Percentiles rank a stretch among this genome's conserved stretches.
phyloP scores from a whole-genome alignment of 2,888 invertebrate genomes.

The Oscheius onirici region DNA sequence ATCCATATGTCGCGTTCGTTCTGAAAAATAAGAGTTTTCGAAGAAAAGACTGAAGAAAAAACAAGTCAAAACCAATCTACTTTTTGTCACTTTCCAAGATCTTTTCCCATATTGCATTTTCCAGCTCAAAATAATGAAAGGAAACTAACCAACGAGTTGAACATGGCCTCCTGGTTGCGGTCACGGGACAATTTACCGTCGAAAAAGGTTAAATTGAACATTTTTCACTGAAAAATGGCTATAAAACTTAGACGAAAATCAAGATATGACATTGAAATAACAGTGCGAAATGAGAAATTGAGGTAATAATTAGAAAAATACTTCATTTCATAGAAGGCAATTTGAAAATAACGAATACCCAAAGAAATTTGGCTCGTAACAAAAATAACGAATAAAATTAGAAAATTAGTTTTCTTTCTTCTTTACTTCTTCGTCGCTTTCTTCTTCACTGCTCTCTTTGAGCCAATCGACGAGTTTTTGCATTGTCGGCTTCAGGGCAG shows the following conservation, averaged over 20 bases:
- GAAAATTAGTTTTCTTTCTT: too few relatives aligned
- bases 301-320: not conserved
- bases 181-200: conserved; percentile 42
- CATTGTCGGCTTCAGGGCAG: conserved; percentile 37
- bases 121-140: not conserved
- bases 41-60: not conserved
- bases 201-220: conserved; percentile 36
- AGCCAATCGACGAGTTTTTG: conserved; percentile 57
- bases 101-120: too few relatives aligned
- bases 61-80: too few relatives aligned
- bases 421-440: conserved; percentile 26
- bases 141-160: conserved; percentile 42
- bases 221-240: too few relatives aligned
- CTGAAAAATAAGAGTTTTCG: conserved; percentile 26
- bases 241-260: too few relatives aligned
- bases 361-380: not conserved
- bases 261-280: too few relatives aligned
- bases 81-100: too few relatives aligned
- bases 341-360: too few relatives aligned
- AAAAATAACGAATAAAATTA: conserved; percentile 1
- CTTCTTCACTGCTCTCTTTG: conserved; percentile 42
- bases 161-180: conserved; percentile 51
- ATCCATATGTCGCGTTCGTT: conserved; percentile 45
- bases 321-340: not conserved
- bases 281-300: too few relatives aligned